Base-by-base conservation (phyloP, 2,797 vertebrate species). In the Danionella dracula region DNA sequence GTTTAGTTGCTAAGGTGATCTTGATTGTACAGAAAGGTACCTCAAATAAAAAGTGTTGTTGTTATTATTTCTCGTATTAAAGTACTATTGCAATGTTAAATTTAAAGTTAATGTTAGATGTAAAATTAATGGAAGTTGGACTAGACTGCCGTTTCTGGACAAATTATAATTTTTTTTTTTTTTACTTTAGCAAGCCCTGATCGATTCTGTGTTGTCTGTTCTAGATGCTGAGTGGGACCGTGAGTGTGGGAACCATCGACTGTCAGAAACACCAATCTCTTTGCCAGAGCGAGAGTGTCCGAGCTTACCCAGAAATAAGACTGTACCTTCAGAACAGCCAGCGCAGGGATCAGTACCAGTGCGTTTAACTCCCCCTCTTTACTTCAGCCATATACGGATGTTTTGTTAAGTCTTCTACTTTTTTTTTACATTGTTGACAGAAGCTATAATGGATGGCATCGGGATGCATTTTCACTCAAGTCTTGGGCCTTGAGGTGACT, bases 231-330 rank as follows among this genome's bases (percentile, higher is more conserved):
- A 85, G 76, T 50, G 93, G 93, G 64, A 85, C 93, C 75, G 84
- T 99, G 64, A 85, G 65, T 0, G 93, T 95, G 0, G 96, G 94
- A 10, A 94, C 93, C 0, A 82, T 99, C 31, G 94, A 99, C 74
- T 99, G 96, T 83, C 92, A 99, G 80, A 92, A 85, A 61, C 89
- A 93, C 4, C 89, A 92, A 70, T 87, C 90, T 0, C 90, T 98
- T 71, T 99, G 96, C 83, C 89, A 91, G 70, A 81, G 87, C 75
- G 91, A 97, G 85, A 84, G 75, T 2, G 86, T 99, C 69, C 88
- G 85, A 11, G 90, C 88, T 2, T 99, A 97, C 67, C 96, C 96
- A 13, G 96, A 99, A 74, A 90, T 99, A 78, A 90, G 95, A 58
- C 89, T 98, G 66, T 94, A 85, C 66, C 83, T 90, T 7, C 84